phyloP scores from a whole-genome alignment of 2,888 invertebrate genomes.

The Cheilosia vernalis region DNA sequence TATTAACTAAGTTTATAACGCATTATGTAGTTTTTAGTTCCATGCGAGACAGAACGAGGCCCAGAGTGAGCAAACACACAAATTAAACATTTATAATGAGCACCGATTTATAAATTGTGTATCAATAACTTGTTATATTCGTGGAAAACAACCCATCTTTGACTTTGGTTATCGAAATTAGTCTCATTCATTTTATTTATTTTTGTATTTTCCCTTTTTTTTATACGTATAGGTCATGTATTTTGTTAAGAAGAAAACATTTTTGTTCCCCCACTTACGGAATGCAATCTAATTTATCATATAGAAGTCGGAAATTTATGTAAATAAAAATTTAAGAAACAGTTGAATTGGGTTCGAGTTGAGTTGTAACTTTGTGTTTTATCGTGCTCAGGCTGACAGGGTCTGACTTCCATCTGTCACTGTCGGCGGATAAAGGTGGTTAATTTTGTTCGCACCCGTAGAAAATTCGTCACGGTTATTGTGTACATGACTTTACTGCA shows the following conservation, averaged over 20 bases:
- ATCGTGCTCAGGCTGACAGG: too few relatives aligned
- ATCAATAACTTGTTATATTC: constrained; percentile 49
- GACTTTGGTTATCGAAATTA: constrained; percentile 45
- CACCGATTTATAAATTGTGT: constrained; percentile 48
- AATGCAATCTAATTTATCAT: constrained; percentile 31
- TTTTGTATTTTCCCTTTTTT: constrained; percentile 44
- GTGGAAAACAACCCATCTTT: constrained; percentile 34
- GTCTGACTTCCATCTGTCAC: not conserved
- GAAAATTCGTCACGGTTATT: too few relatives aligned
- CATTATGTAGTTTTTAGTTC: constrained; percentile 68
- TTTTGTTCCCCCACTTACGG: constrained; percentile 23
- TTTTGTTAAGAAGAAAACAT: constrained; percentile 36
- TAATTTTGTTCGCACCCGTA: too few relatives aligned
- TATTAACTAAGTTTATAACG: constrained; percentile 56
- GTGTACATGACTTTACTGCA: too few relatives aligned
- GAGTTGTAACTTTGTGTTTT: not conserved
- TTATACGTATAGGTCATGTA: constrained; percentile 48
- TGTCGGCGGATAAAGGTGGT: not conserved
- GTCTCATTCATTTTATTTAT: constrained; percentile 41
- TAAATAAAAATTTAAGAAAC: constrained; percentile 67
- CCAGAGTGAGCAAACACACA: not conserved
- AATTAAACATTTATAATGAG: constrained; percentile 28
- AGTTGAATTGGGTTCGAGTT: constrained; percentile 24
- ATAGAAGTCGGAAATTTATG: constrained; percentile 65
- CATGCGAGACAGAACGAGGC: constrained; percentile 23